Base-by-base conservation (phyloP, 2,797 vertebrate species). In the Esox lucius region DNA sequence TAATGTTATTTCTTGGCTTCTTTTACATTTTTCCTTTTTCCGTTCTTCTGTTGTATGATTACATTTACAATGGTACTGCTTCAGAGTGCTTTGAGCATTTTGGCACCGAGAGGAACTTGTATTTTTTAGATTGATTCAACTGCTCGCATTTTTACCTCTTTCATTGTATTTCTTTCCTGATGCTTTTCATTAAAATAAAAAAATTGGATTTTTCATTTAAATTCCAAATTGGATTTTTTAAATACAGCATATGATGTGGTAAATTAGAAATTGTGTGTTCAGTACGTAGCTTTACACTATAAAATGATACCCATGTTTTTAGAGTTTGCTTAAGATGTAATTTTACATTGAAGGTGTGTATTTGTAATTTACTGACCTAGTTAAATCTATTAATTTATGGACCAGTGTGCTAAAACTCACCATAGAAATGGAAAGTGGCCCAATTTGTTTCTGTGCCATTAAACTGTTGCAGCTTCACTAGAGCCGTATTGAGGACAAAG, bases 1-100 rank as follows among this genome's bases (percentile, higher is more conserved):
- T 8, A 2, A 35, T 16, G 16, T 65, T 19, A 17, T 28, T 66
- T 19, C 31, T 24, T 22, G 35, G 15, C 31, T 39, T 39, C 35
- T 33, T n/a, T 39, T 67, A n/a, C n/a, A 17, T 9, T 12, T 68
- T 13, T 13, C n/a, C 2, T 68, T 19, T 66, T 16, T 19, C 2
- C 15, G 19, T 31, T 99, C 74, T 98, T 99, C 97, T 42, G 42
- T 46, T 46, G 42, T 46, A 42, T 46, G 46, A 46, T 46, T 39
- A 70, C 48, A 15, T 49, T 51, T 51, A 33, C 49, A 49, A 53
- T 51, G 69, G 68, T 70, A 70, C 68, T 70, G 26, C 35, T 39
- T 39, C 68, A 51, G 24, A 70, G 49, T 33, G 69, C 28, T 51
- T 51, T 51, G 6, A 53, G 69, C 49, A 53, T 49, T 70, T 70